Percentiles rank a stretch among this genome's conserved stretches.
Conservation (phyloP, 2,888 invertebrate species). For the Drosophila kuntzei region DNA sequence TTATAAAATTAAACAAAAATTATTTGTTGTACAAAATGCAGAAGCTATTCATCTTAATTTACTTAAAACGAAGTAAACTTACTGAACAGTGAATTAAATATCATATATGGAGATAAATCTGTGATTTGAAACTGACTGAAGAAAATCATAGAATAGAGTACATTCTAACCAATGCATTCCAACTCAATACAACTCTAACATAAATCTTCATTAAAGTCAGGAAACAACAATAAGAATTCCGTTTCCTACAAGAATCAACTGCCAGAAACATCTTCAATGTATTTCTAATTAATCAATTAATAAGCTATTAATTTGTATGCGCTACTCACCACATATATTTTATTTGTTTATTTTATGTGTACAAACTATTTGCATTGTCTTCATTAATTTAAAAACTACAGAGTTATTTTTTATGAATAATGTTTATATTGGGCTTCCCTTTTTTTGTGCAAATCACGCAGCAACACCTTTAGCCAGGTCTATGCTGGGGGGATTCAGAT, state of each 20-base stretch:
- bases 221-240: constrained; percentile 7
- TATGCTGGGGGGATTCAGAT: constrained; percentile 14
- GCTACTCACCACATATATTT: constrained; percentile 10
- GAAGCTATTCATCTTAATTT: not conserved
- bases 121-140: not conserved
- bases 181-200: not conserved
- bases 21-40: not conserved
- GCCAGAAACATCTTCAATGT: constrained; percentile 8
- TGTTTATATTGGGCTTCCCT: constrained; percentile 28
- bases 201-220: constrained; percentile 5
- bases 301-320: constrained; percentile 33
- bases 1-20: not conserved
- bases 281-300: constrained; percentile 39
- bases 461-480: constrained; percentile 14
- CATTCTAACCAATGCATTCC: not conserved
- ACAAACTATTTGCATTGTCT: constrained; percentile 42
- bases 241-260: constrained; percentile 5
- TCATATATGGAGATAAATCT: not conserved
- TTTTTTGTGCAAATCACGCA: constrained; percentile 49
- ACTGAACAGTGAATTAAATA: not conserved
- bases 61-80: not conserved
- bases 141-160: not conserved
- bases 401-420: constrained; percentile 18
- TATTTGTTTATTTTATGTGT: constrained; percentile 35
- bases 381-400: constrained; percentile 34